Conservation (phyloP, 2,797 vertebrate genomes). For the Rhabdomys pumilio region DNA sequence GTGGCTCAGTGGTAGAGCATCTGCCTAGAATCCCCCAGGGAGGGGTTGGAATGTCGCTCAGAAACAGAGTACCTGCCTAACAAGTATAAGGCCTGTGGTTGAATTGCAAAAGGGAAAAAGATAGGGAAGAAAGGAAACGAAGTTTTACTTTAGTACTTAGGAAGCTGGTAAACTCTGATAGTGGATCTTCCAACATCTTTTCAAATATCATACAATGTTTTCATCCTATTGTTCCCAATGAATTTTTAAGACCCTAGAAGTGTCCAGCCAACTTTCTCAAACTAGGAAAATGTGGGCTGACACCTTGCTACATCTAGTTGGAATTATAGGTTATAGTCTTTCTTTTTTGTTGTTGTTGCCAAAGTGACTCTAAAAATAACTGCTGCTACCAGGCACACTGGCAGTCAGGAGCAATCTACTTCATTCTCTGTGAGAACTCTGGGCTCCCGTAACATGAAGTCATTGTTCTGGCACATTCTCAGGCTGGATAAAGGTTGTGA, state of each 20-base stretch:
- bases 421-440: neutral
- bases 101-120: neutral
- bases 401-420: neutral
- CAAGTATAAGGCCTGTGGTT: too few relatives aligned
- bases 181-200: neutral
- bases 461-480: neutral
- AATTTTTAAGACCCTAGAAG: neutral
- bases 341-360: neutral
- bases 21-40: neutral
- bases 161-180: neutral
- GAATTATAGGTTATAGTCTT: slow-evolving; percentile 60
- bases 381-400: neutral
- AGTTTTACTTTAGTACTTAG: neutral
- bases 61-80: neutral
- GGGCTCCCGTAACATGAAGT: neutral
- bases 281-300: neutral
- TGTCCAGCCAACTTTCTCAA: neutral
- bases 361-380: slow-evolving; percentile 52
- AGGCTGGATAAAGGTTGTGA: neutral
- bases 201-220: neutral
- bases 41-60: neutral
- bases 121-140: neutral
- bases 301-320: neutral
- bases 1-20: neutral
- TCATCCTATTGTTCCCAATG: neutral